Evolutionary conservation across 2,888 invertebrate genomes (phyloP).

Genomic region (Rhagonycha fulva): DNA sequence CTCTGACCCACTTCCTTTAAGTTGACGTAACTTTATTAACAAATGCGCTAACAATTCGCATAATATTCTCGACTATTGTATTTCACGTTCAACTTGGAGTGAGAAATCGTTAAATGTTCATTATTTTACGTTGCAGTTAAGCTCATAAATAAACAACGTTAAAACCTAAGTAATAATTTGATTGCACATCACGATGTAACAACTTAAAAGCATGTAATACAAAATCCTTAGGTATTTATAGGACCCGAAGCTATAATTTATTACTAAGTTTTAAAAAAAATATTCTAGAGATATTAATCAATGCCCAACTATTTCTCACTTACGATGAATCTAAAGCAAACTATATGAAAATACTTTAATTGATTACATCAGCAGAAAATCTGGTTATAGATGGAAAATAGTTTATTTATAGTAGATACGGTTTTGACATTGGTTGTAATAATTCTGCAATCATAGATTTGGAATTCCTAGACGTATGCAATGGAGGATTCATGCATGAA

Average conservation of each 20-base stretch:
- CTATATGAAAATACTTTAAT: not conserved
- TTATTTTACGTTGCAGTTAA: conserved; percentile 4
- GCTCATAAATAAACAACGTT: not conserved
- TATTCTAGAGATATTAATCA: not conserved
- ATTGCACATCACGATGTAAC: conserved; percentile 1
- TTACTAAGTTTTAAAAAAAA: not conserved
- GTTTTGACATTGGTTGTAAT: no score
- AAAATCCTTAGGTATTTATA: not conserved
- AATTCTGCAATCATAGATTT: no score
- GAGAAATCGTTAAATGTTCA: conserved; percentile 13
- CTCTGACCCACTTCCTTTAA: conserved; percentile 22
- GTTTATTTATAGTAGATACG: no score
- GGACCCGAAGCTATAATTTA: not conserved
- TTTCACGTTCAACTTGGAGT: conserved; percentile 4
- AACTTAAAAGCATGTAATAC: not conserved
- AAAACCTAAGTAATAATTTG: not conserved
- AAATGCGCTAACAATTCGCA: conserved; percentile 9
- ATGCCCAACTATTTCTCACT: not conserved
- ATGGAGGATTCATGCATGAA: no score
- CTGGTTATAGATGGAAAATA: no score
- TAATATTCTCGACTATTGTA: conserved; percentile 4
- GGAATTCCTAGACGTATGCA: no score
- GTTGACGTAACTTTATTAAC: conserved; percentile 14
- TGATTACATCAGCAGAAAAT: not conserved
- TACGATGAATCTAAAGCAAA: not conserved